Base-by-base conservation (phyloP, 2,888 invertebrate species). In the Quadriops clusia region DNA sequence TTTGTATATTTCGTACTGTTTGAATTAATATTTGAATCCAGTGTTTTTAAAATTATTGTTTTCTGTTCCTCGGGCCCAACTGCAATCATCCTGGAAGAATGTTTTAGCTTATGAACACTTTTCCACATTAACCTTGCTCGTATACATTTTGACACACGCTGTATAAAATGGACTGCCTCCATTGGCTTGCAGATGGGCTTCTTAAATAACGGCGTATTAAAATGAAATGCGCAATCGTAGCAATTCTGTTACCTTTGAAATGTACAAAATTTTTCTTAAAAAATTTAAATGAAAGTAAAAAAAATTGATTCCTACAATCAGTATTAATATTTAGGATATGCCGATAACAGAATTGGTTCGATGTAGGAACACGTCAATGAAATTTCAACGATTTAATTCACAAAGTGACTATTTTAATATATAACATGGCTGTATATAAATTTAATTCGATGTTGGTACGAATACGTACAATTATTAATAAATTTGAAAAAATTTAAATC, bases 371-470 rank as follows among this genome's bases (percentile, higher is more conserved):
- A n/a, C 17, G 36, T 40, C 41, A 33, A 39, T 41, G 33, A 40
- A 32, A 33, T 33, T 36, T 34, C 41, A 41, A 41, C 39, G 41
- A 41, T 28, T 34, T 33, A 36, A 36, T 26, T 34, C 34, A 34
- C 34, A 40, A 33, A 49, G 47, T 45, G 50, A 55, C 54, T 59
- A 60, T 58, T 58, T 58, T 58, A 58, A 54, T 58, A 59, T 57
- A 54, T 59, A 51, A 58, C 49, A 42, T 56, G 53, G 56, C 56
- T 60, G 58, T 60, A 59, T 43, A 58, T 58, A 54, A 53, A 36
- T 39, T 43, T 50, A 51, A 51, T 42, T 60, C 51, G 59, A 60
- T 60, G 60, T 60, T 60, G 54, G 58, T 60, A 55, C 58, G 55
- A 53, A 28, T 45, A 39, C 55, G 58, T 58, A 58, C 57, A 54